Conservation (phyloP, 2,888 invertebrate species). For the Polydrusus cervinus region DNA sequence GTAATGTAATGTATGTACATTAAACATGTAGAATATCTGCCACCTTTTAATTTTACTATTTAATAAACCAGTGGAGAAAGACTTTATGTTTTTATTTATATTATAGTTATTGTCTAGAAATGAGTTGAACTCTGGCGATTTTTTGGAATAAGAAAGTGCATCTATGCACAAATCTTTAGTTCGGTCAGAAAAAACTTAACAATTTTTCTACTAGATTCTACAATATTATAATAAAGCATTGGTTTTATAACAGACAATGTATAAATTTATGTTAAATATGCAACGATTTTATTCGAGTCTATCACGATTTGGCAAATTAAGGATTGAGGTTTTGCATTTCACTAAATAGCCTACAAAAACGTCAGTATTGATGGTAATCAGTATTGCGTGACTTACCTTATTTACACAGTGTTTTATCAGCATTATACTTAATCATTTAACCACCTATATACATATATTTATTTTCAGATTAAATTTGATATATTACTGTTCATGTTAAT, state of each 20-base stretch:
- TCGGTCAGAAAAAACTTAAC: too few relatives aligned
- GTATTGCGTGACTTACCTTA: constrained; percentile 44
- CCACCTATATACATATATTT: constrained; percentile 33
- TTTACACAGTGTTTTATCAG: constrained; percentile 47
- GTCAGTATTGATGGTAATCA: constrained; percentile 39
- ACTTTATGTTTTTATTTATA: too few relatives aligned
- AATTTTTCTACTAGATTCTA: too few relatives aligned
- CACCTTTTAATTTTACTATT: too few relatives aligned
- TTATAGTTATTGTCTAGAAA: too few relatives aligned
- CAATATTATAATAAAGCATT: too few relatives aligned
- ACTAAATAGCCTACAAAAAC: constrained; percentile 34
- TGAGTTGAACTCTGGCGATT: too few relatives aligned
- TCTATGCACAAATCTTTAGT: too few relatives aligned
- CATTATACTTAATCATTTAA: constrained; percentile 41
- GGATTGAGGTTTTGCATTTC: constrained; percentile 10
- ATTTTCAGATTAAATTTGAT: constrained; percentile 27
- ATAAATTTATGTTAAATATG: constrained; percentile 1
- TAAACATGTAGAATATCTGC: too few relatives aligned
- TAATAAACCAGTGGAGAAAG: too few relatives aligned
- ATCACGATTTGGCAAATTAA: constrained; percentile 24
- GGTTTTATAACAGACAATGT: not conserved
- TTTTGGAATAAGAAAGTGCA: too few relatives aligned
- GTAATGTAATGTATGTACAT: too few relatives aligned
- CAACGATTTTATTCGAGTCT: not conserved
- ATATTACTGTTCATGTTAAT: constrained; percentile 11